These are phyloP conservation scores for Eutrigla gurnardus DNA, from an alignment of 2,797 vertebrate species.

Conservation along the genomic window DNA sequence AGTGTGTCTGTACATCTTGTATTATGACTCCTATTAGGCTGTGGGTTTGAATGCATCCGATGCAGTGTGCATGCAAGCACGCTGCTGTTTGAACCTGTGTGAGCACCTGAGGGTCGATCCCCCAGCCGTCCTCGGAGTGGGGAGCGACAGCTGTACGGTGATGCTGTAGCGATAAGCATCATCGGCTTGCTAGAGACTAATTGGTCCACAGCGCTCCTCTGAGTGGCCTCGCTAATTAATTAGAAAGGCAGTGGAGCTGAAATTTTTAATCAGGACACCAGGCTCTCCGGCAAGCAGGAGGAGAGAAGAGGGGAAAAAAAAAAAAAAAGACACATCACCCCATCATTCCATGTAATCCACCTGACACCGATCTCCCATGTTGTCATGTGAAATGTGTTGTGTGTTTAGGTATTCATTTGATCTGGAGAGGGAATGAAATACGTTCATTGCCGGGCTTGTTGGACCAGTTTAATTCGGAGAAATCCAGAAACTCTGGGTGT, in stretches of 20 bases:
- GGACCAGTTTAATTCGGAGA: conserved; percentile 62
- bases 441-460: conserved; percentile 56
- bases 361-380: conserved; percentile 77
- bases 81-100: conserved; percentile 70
- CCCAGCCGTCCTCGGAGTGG: conserved; percentile 68
- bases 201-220: conserved; percentile 81
- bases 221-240: conserved; percentile 87
- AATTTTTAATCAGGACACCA: conserved; percentile 87
- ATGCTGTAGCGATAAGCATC: conserved; percentile 83
- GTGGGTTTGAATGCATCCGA: conserved; percentile 37
- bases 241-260: conserved; percentile 86
- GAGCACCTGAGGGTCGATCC: conserved; percentile 78
- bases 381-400: conserved; percentile 69
- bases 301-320: background rate
- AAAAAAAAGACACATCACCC: conserved; percentile 69
- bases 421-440: conserved; percentile 67
- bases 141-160: conserved; percentile 83
- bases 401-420: conserved; percentile 71
- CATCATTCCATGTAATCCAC: conserved; percentile 82
- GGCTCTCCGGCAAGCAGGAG: conserved; percentile 67
- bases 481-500: conserved; percentile 40
- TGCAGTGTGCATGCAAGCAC: conserved; percentile 38
- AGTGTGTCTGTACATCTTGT: background rate
- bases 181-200: conserved; percentile 83
- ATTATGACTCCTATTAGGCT: background rate